Conservation (phyloP, 2,797 vertebrate species). For the Eupleurogrammus muticus region DNA sequence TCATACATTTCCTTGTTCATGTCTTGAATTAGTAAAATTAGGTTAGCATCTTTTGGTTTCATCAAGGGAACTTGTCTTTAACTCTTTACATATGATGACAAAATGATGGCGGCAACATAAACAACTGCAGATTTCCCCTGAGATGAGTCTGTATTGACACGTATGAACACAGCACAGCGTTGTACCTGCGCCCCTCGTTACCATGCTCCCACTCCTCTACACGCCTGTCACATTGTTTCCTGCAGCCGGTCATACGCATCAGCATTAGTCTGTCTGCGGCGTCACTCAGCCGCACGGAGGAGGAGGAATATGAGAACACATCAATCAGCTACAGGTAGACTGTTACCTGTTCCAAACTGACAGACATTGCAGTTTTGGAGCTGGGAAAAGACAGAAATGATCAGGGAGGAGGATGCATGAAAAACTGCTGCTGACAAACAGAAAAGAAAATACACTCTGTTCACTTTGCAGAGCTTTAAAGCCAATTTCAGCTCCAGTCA, state of each 20-base stretch:
- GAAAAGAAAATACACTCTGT: background rate
- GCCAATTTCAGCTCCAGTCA: too few relatives aligned
- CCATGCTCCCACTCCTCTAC: slow-evolving; percentile 7
- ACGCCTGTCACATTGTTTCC: slow-evolving; percentile 59
- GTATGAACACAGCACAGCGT: slow-evolving; percentile 1
- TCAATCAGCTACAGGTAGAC: slow-evolving; percentile 50
- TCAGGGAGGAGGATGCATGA: slow-evolving; percentile 35
- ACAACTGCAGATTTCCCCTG: slow-evolving; percentile 39
- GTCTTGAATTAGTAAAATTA: background rate
- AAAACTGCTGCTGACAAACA: slow-evolving; percentile 42
- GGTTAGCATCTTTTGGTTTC: background rate
- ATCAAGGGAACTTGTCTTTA: background rate
- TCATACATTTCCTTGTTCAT: background rate
- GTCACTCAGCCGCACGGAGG: slow-evolving; percentile 26
- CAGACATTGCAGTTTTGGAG: slow-evolving; percentile 15
- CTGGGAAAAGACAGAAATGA: slow-evolving; percentile 35
- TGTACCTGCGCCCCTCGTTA: slow-evolving; percentile 31
- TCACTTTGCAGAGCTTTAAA: too few relatives aligned
- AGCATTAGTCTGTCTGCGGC: slow-evolving; percentile 59
- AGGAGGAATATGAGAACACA: slow-evolving; percentile 31
- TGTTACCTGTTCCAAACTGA: too few relatives aligned
- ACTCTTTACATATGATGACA: background rate
- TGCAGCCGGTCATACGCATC: slow-evolving; percentile 51
- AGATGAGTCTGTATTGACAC: slow-evolving; percentile 10
- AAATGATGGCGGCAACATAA: slow-evolving; percentile 13